Base-by-base conservation (phyloP, 2,888 invertebrate species). In the Drosophila borealis region DNA sequence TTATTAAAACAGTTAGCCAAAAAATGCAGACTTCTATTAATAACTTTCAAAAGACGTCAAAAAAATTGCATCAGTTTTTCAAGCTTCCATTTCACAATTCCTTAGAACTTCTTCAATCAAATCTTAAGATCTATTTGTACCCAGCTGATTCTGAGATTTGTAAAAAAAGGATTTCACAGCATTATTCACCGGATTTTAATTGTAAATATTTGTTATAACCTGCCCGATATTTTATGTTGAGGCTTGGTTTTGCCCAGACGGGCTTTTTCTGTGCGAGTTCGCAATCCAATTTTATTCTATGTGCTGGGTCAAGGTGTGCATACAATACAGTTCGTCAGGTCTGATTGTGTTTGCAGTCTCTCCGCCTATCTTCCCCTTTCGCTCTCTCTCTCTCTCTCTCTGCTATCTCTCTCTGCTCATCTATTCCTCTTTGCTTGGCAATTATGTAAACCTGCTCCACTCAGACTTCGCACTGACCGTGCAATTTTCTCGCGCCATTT, bases 401-500 rank as follows among this genome's bases (percentile, higher is more conserved):
- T 13, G 54, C 54, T 64, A 41, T 70, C 54, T 49, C 34, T 21
- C 34, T 46, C 25, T 48, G 39, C 55, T 57, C 60, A 57, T 61
- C 69, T 77, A 54, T 75, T 55, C 50, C 60, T 78, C 67, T 67
- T 64, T 69, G 70, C 69, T 56, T 70, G 72, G 83, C 83, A 83
- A 83, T 83, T 83, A 83, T 84, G 89, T 83, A 78, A 88, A 76
- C 89, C 84, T 74, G 76, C 81, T 66, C 70, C 71, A 82, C 83
- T 76, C 72, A 70, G 71, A 70, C 82, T 74, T 55, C 45, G 56
- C 70, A 78, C 77, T 73, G 78, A 73, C 76, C 80, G 76, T 81
- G 89, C 89, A 83, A 87, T 87, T 88, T 89, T 87, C 89, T 88
- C 86, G 86, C 88, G 88, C 88, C 86, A 87, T 87, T 87, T 87